Conservation (phyloP, 23 tunicate species). For the Trididemnum clinides region DNA sequence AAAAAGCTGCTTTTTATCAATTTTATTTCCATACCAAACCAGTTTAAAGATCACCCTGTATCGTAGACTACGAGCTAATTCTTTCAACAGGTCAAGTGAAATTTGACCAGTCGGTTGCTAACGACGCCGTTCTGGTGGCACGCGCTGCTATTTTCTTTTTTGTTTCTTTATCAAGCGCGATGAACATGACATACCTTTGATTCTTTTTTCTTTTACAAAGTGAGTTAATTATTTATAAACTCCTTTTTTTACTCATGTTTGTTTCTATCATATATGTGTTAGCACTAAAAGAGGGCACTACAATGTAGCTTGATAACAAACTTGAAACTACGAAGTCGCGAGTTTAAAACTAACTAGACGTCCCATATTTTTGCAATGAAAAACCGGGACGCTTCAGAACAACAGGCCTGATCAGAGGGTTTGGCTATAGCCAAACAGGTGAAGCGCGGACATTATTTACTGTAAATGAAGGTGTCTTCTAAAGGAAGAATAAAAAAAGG, state of each 20-base stretch:
- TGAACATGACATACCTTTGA: background rate
- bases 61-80: background rate
- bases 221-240: conserved; percentile 30
- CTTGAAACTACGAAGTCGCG: too few species aligned
- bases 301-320: too few species aligned
- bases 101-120: conserved; percentile 48
- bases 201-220: background rate
- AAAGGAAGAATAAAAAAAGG: too few species aligned
- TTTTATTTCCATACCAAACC: conserved; percentile 1
- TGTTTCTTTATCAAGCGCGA: conserved; percentile 8
- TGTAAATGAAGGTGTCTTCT: too few species aligned
- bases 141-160: conserved; percentile 6
- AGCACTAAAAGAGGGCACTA: too few species aligned
- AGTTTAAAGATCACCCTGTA: background rate
- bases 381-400: too few species aligned
- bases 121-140: conserved; percentile 43
- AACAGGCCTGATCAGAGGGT: too few species aligned
- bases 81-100: conserved; percentile 26
- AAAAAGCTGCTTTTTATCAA: background rate
- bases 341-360: too few species aligned
- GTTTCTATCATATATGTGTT: too few species aligned
- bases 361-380: too few species aligned
- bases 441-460: too few species aligned
- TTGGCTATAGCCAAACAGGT: too few species aligned
- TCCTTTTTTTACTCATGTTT: conserved; percentile 4